phyloP scores from a whole-genome alignment of 2,888 invertebrate species.

The Icerya purchasi region DNA sequence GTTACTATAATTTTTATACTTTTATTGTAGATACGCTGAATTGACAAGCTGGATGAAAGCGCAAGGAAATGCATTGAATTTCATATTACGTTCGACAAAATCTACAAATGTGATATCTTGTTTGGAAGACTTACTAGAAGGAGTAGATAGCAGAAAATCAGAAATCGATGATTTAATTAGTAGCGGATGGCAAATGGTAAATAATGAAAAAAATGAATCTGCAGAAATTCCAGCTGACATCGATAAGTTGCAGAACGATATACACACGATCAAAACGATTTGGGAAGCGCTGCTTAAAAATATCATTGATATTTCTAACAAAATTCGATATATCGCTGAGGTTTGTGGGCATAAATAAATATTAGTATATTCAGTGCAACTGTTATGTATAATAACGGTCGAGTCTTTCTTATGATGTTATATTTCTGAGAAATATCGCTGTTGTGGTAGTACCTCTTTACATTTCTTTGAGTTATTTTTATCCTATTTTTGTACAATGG shows the following conservation, averaged over 20 bases:
- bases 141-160: neutral
- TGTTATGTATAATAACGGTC: no score
- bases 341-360: no score
- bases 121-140: neutral
- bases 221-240: neutral
- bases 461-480: no score
- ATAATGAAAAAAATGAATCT: neutral
- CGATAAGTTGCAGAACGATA: neutral
- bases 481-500: no score
- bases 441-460: no score
- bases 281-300: neutral
- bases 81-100: neutral
- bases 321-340: neutral
- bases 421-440: no score
- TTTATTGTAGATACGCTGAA: slow-evolving; percentile 21
- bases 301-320: neutral
- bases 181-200: neutral
- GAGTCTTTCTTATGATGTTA: no score
- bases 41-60: slow-evolving; percentile 48
- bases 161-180: neutral
- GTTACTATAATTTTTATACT: neutral
- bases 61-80: slow-evolving; percentile 31
- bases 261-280: neutral
- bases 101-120: neutral
- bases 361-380: no score